Evolutionary conservation across 2,888 invertebrate genomes (phyloP).

Genomic region (Agrotis exclamationis): DNA sequence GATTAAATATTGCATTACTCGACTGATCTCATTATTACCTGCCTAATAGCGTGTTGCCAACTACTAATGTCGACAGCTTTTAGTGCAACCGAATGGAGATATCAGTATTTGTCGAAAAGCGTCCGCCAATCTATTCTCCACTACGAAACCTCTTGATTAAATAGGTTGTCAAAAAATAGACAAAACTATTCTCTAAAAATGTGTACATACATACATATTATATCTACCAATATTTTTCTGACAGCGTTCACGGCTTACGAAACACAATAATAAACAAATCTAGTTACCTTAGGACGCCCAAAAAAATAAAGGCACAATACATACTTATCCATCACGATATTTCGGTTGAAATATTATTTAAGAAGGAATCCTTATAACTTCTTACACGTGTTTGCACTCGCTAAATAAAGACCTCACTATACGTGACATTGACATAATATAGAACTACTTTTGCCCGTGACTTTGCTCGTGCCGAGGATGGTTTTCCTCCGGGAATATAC

Average conservation of each 20-base stretch:
- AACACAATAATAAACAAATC: neutral
- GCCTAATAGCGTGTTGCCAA: too few species aligned
- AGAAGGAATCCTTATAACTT: conserved; percentile 22
- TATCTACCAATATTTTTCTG: neutral
- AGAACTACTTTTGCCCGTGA: neutral
- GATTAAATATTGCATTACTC: too few species aligned
- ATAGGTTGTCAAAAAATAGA: neutral
- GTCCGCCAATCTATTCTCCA: neutral
- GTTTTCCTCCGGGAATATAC: neutral
- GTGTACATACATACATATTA: neutral
- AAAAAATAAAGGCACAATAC: too few species aligned
- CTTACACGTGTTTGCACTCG: conserved; percentile 36
- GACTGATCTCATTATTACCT: too few species aligned
- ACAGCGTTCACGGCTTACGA: neutral
- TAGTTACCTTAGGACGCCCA: neutral
- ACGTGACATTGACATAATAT: conserved; percentile 14
- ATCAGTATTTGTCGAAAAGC: too few species aligned
- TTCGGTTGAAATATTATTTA: neutral
- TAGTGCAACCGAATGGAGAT: too few species aligned
- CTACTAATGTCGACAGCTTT: too few species aligned
- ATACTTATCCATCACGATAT: neutral
- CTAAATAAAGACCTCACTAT: conserved; percentile 6
- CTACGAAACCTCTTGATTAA: too few species aligned
- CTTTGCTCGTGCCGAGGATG: neutral
- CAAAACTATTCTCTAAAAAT: neutral